Evolutionary conservation across 1,140 invertebrate genomes (phyloP).

Genomic region (Hypsibius dujardini): DNA sequence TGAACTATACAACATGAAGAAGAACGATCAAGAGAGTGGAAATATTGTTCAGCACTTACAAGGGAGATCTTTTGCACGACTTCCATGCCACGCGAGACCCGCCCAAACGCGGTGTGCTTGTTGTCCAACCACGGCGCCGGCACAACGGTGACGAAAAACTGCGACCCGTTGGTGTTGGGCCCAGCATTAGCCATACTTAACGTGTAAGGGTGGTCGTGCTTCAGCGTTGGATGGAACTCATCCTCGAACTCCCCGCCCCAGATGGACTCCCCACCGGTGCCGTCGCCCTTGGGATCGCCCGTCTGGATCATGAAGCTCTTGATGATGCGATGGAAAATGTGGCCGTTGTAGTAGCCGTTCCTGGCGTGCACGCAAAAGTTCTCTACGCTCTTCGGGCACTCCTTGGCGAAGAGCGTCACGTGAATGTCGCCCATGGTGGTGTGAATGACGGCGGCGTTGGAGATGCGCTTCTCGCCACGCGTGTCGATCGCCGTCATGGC

Average conservation of each 20-base stretch:
- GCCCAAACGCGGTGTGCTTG: constrained; percentile 96
- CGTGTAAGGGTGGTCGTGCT: constrained; percentile 89
- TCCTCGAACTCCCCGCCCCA: constrained; percentile 98
- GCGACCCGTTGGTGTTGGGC: constrained; percentile 90
- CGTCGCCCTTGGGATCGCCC: constrained; percentile 59
- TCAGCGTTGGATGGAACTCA: constrained; percentile 73
- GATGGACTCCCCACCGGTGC: constrained; percentile 91
- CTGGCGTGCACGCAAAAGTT: constrained; percentile 94
- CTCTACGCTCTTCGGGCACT: constrained; percentile 81
- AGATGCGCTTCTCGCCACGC: constrained; percentile 50
- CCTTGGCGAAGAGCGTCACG: constrained; percentile 74
- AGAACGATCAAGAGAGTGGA: too few species aligned
- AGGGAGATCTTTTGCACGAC: constrained; percentile 92
- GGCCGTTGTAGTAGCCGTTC: constrained; percentile 92
- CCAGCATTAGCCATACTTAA: constrained; percentile 98
- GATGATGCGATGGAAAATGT: constrained; percentile 92
- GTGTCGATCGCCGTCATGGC: constrained; percentile 88
- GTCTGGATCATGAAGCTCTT: constrained; percentile 99
- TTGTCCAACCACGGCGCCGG: constrained; percentile 96
- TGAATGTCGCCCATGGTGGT: constrained; percentile 90
- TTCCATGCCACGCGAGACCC: constrained; percentile 90
- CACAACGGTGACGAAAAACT: constrained; percentile 91
- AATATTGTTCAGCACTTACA: too few species aligned
- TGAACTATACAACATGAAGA: too few species aligned
- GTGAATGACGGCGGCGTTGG: constrained; percentile 72